Percentiles rank a stretch among this genome's conserved stretches.
These are phyloP conservation scores for Siphlonurus alternatus DNA, from an alignment of 2,888 invertebrate species.

Conservation along the genomic window DNA sequence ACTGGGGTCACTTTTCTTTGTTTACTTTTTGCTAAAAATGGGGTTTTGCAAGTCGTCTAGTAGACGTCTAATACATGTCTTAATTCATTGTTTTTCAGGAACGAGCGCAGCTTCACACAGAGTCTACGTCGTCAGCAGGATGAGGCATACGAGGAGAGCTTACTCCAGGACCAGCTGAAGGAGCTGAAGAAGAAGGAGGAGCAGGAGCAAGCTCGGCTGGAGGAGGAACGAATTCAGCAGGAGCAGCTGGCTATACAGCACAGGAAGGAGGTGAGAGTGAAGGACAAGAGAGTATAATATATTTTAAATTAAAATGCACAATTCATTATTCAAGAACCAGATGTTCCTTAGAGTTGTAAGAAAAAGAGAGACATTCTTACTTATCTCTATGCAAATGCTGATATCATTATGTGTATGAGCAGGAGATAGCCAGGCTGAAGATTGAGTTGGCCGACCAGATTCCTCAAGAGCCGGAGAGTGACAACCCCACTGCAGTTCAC, in stretches of 20 bases:
- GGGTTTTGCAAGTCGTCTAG: too few species aligned
- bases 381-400: not conserved
- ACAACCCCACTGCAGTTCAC: constrained; percentile 51
- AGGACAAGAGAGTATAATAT: not conserved
- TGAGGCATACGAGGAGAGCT: constrained; percentile 79
- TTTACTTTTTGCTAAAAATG: too few species aligned
- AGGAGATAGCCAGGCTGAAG: constrained; percentile 49
- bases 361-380: not conserved
- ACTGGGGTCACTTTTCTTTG: too few species aligned
- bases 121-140: constrained; percentile 82
- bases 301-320: too few species aligned
- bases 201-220: constrained; percentile 25
- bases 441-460: constrained; percentile 43
- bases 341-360: too few species aligned
- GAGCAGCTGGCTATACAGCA: constrained; percentile 28
- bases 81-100: constrained; percentile 33
- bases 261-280: constrained; percentile 23
- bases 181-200: constrained; percentile 53
- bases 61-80: too few species aligned
- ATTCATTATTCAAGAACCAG: too few species aligned
- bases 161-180: constrained; percentile 88
- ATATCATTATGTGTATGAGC: constrained; percentile 13
- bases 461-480: constrained; percentile 58
- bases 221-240: constrained; percentile 19
- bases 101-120: constrained; percentile 71